Percentiles rank a stretch among this genome's conserved stretches.
Conservation (phyloP, 2,888 invertebrate species). For the Yponomeuta plumbellus region DNA sequence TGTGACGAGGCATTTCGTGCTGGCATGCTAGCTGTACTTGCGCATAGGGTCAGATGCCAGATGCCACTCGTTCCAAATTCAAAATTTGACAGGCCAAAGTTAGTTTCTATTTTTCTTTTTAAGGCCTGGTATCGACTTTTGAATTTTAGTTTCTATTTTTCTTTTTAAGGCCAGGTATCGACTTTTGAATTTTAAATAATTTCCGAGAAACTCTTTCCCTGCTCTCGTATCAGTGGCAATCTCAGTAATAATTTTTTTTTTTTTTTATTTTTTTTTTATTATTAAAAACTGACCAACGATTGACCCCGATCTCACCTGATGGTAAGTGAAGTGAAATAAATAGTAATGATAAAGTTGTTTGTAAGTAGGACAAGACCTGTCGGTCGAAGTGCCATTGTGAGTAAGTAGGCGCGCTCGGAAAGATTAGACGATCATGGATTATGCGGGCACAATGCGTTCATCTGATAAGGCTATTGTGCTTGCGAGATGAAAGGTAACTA, state of each 20-base stretch:
- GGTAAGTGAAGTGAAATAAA: not conserved
- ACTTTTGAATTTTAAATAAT: not conserved
- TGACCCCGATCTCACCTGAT: too few species aligned
- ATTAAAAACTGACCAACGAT: too few species aligned
- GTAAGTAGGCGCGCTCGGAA: not conserved
- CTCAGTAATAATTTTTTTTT: too few species aligned
- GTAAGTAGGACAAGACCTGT: not conserved
- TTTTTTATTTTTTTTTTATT: too few species aligned
- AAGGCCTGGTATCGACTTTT: not conserved
- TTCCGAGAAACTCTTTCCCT: not conserved
- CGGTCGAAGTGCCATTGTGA: not conserved
- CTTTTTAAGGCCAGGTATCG: too few species aligned
- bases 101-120: too few species aligned
- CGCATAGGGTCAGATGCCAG: constrained; percentile 10
- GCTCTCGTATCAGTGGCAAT: not conserved
- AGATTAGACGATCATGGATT: constrained; percentile 8
- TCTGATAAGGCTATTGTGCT: constrained; percentile 9
- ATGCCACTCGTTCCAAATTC: constrained; percentile 14
- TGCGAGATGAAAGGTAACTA: constrained; percentile 10
- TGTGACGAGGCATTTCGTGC: constrained; percentile 1
- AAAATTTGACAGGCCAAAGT: not conserved
- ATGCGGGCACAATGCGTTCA: not conserved
- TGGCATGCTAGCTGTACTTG: not conserved
- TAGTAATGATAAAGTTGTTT: not conserved
- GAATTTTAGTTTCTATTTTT: not conserved